These are phyloP conservation scores for Spheniscus humboldti DNA, from an alignment of 2,797 vertebrate genomes.

Conservation along the genomic window DNA sequence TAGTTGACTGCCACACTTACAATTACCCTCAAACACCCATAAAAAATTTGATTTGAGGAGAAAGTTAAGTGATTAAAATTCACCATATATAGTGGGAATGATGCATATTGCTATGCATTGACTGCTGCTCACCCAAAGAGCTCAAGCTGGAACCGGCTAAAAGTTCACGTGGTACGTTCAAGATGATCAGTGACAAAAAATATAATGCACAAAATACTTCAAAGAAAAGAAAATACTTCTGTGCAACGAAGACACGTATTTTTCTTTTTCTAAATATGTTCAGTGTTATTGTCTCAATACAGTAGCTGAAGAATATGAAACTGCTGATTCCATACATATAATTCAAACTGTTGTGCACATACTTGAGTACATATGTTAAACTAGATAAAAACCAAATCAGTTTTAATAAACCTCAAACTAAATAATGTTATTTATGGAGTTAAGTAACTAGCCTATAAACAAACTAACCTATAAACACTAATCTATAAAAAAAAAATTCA, in stretches of 20 bases:
- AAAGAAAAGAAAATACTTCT: constrained; percentile 64
- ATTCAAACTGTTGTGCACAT: neutral
- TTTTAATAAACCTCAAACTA: neutral
- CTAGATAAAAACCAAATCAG: neutral
- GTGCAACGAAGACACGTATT: constrained; percentile 44
- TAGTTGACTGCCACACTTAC: neutral
- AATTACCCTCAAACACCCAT: neutral
- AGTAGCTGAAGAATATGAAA: constrained; percentile 35
- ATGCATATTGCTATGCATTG: neutral
- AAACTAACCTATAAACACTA: neutral
- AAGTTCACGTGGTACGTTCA: constrained; percentile 65
- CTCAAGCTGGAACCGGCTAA: constrained; percentile 62
- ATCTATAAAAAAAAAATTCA: neutral
- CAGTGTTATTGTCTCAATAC: neutral
- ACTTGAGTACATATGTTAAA: neutral
- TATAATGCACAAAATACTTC: constrained; percentile 57
- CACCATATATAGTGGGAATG: neutral
- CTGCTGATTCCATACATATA: constrained; percentile 5
- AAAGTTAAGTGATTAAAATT: neutral
- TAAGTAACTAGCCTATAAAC: neutral
- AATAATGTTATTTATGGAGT: neutral
- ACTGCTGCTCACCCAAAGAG: constrained; percentile 57
- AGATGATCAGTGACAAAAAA: constrained; percentile 53
- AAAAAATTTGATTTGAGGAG: neutral
- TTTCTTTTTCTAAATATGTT: constrained; percentile 12